Conservation (phyloP, 2,797 vertebrate species). For the Menidia menidia region DNA sequence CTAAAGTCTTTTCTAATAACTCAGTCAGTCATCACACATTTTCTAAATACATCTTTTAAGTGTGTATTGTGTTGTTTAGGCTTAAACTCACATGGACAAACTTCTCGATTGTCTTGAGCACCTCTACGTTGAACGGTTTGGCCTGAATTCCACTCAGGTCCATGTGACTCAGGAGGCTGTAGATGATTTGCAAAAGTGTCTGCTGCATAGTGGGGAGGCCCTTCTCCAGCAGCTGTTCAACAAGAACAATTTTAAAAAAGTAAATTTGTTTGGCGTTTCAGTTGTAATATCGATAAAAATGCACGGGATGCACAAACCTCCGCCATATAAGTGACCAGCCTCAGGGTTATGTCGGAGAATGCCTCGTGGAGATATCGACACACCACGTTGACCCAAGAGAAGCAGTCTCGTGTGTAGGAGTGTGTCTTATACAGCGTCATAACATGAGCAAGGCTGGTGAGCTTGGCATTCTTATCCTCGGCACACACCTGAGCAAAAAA, state of each 20-base stretch:
- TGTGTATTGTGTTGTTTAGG: background rate
- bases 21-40: background rate
- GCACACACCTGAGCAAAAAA: conserved; percentile 89
- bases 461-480: conserved; percentile 95
- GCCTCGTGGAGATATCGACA: conserved; percentile 97
- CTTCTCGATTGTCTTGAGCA: conserved; percentile 97
- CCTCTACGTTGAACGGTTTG: conserved; percentile 95
- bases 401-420: conserved; percentile 94
- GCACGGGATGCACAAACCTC: conserved; percentile 81
- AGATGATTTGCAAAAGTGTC: conserved; percentile 95
- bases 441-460: conserved; percentile 96
- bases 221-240: conserved; percentile 91
- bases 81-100: conserved; percentile 89
- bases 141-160: conserved; percentile 91
- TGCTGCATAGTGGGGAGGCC: conserved; percentile 96
- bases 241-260: background rate
- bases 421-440: conserved; percentile 99
- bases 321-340: conserved; percentile 94
- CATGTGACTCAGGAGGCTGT: conserved; percentile 97
- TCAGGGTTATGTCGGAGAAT: conserved; percentile 92
- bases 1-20: conserved; percentile 1
- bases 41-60: background rate
- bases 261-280: background rate
- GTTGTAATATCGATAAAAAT: background rate
- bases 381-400: conserved; percentile 96